These are phyloP conservation scores for Drosophila repleta DNA, from an alignment of 1,140 invertebrate species.

Conservation along the genomic window DNA sequence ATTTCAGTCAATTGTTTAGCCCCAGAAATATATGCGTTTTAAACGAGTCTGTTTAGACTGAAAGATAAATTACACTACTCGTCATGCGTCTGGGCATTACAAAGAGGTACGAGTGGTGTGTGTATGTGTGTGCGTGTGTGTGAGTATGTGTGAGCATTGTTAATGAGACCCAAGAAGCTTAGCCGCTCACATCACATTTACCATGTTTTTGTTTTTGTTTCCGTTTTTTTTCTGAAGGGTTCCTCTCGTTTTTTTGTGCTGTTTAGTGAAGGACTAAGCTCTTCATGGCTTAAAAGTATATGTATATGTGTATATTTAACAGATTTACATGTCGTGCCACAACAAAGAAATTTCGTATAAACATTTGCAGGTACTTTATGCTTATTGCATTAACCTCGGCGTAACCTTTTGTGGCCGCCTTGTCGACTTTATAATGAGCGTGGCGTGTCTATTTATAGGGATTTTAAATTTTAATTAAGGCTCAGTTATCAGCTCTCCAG, in stretches of 20 bases:
- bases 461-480: background rate
- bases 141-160: conserved; percentile 22
- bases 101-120: background rate
- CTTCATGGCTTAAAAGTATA: conserved; percentile 5
- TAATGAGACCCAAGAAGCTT: conserved; percentile 51
- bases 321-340: conserved; percentile 25
- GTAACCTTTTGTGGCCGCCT: conserved; percentile 8
- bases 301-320: background rate
- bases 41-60: conserved; percentile 46
- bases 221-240: background rate
- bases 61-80: conserved; percentile 67
- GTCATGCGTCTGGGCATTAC: conserved; percentile 33
- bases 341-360: conserved; percentile 26
- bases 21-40: conserved; percentile 61
- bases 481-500: background rate
- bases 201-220: conserved; percentile 25
- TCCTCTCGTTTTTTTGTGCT: background rate
- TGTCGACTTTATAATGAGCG: conserved; percentile 3
- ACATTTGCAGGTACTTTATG: conserved; percentile 32
- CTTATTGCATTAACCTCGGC: conserved; percentile 30
- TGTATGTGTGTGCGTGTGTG: conserved; percentile 18
- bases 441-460: background rate
- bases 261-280: conserved; percentile 11
- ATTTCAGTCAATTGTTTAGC: conserved; percentile 79
- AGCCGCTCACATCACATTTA: conserved; percentile 32